Conservation (phyloP, 2,797 vertebrate species). For the Coilia nasus region DNA sequence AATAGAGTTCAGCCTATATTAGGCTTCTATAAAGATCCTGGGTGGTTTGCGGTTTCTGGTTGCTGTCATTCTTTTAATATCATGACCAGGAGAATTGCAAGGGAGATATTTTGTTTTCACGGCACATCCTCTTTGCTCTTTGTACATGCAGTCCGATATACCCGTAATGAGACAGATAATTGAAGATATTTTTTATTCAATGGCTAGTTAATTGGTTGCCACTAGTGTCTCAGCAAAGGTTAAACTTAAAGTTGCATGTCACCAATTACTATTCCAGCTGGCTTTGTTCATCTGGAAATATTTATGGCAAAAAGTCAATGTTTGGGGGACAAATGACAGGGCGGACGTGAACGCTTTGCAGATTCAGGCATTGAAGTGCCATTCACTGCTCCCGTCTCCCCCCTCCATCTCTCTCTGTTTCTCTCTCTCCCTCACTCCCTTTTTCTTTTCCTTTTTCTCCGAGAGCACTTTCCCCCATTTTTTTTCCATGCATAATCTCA, state of each 20-base stretch:
- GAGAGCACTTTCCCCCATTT: conserved; percentile 29
- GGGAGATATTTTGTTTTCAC: conserved; percentile 55
- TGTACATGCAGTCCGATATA: conserved; percentile 71
- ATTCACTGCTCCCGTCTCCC: conserved; percentile 28
- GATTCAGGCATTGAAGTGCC: conserved; percentile 49
- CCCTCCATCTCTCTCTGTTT: conserved; percentile 22
- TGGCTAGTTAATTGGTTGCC: conserved; percentile 83
- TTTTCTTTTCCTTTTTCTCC: conserved; percentile 22
- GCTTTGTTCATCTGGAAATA: conserved; percentile 82
- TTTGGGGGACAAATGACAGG: conserved; percentile 80
- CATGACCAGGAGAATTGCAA: conserved; percentile 44
- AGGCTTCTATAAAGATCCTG: not conserved
- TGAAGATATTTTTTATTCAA: conserved; percentile 79
- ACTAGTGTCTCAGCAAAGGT: conserved; percentile 79
- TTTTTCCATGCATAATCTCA: conserved; percentile 66
- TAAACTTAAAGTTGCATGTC: conserved; percentile 81
- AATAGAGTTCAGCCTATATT: not conserved
- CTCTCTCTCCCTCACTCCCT: conserved; percentile 25
- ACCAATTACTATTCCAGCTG: conserved; percentile 82
- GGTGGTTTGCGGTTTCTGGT: conserved; percentile 18
- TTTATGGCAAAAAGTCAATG: conserved; percentile 79
- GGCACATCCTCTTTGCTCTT: conserved; percentile 63
- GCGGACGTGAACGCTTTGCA: conserved; percentile 68
- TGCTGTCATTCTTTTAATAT: conserved; percentile 51
- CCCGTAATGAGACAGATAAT: conserved; percentile 84